phyloP scores from a whole-genome alignment of 2,888 invertebrate species.

The Xanthia icteritia region DNA sequence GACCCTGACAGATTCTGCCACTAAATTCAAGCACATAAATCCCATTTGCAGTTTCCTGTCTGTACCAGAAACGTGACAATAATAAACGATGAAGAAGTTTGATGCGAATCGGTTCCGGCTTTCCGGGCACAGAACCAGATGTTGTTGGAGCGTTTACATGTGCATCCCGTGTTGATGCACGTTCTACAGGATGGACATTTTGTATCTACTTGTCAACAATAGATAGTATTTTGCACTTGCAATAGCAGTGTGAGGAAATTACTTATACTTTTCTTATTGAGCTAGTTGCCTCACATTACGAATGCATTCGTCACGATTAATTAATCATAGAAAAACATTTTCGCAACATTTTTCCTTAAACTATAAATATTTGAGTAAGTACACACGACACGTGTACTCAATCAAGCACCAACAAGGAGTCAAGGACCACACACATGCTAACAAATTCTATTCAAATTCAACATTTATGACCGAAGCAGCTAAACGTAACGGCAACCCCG shows the following conservation, averaged over 20 bases:
- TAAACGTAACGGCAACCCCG: constrained; percentile 52
- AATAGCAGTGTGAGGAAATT: background rate
- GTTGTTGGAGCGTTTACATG: constrained; percentile 33
- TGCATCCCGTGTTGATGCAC: constrained; percentile 34
- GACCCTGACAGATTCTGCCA: constrained; percentile 20
- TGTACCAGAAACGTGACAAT: constrained; percentile 39
- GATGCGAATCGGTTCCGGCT: constrained; percentile 51
- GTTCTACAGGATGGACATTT: constrained; percentile 13
- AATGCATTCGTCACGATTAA: constrained; percentile 25
- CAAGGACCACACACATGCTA: background rate
- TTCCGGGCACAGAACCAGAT: constrained; percentile 47
- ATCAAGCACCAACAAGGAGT: constrained; percentile 4
- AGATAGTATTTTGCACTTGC: background rate
- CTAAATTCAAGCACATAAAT: constrained; percentile 44
- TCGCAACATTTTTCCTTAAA: background rate
- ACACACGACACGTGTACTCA: constrained; percentile 6
- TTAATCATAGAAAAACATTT: constrained; percentile 14
- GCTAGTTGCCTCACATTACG: constrained; percentile 15
- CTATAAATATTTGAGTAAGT: background rate
- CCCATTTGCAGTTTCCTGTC: constrained; percentile 37
- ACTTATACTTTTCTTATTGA: constrained; percentile 27
- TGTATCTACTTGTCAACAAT: constrained; percentile 7
- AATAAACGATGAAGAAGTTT: constrained; percentile 42
- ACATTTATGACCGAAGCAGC: constrained; percentile 31
- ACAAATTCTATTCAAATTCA: constrained; percentile 34